Evolutionary conservation across 1,140 invertebrate genomes (phyloP), one percentile per base, ranked within the genome.

Genomic region (Lepidostoma basale): DNA sequence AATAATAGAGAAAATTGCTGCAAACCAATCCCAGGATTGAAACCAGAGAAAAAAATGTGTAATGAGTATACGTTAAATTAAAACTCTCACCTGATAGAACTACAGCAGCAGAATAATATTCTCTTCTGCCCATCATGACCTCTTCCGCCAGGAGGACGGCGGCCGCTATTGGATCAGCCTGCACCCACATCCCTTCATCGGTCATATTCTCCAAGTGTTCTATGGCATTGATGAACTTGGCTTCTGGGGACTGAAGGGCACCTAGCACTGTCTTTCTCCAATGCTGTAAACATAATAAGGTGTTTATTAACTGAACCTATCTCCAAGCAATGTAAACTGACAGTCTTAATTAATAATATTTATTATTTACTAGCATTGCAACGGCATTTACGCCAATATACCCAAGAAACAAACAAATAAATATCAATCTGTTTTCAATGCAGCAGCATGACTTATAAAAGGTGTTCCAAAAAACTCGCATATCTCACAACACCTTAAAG

Each of bases 181-280:
- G 26, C 1, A 0, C 0, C 80, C 81, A 84, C 0, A 39, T 20
- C 0, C 22, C 14, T n/a, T 16, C 18, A 12, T 14, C 8, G 0
- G 69, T 59, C 2, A 23, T 14, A 14, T 78, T 36, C 30, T 28
- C 54, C 2, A 70, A n/a, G 18, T 25, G 63, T 71, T 86, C 84
- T 8, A 78, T 78, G 69, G 76, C 75, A 45, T 85, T 83, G n/a
- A 86, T 58, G 26, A 85, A 80, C 0, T 73, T 26, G 2, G 81
- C 74, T 2, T 76, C 70, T 6, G 74, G 64, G 2, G 77, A 79
- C 20, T 79, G 72, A 1, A 79, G 22, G 2, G 20, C 52, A 2
- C 81, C 83, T 2, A 84, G 72, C 14, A 75, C 63, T 0, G 81
- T 68, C 6, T 47, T 67, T 10, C 83, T 74, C 79, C 84, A 85